Conservation (phyloP, 2,888 invertebrate species). For the Lysandra coridon region DNA sequence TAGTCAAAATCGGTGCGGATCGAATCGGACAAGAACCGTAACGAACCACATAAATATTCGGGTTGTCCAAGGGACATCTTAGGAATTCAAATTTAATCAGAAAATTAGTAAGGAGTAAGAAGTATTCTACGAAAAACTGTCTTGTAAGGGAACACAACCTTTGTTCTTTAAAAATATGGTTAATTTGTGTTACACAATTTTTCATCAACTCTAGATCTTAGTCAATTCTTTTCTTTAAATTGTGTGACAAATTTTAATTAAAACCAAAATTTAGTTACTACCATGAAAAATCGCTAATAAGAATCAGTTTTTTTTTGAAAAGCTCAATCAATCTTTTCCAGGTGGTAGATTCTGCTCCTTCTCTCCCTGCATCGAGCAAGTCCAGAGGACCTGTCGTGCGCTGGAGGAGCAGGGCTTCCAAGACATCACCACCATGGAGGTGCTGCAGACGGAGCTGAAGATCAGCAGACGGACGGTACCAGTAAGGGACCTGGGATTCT, state of each 20-base stretch:
- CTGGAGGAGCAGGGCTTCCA: slow-evolving; percentile 88
- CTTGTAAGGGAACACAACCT: background rate
- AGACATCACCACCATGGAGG: slow-evolving; percentile 93
- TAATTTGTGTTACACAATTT: no score
- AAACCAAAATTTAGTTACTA: no score
- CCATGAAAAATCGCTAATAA: no score
- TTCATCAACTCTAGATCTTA: no score
- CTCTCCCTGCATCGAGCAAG: slow-evolving; percentile 99
- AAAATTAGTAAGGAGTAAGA: background rate
- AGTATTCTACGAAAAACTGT: background rate
- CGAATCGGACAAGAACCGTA: no score
- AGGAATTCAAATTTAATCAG: background rate
- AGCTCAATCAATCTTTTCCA: slow-evolving; percentile 48
- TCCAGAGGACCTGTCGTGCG: slow-evolving; percentile 90
- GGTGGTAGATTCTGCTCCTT: slow-evolving; percentile 98
- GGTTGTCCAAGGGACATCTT: no score
- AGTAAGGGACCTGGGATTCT: slow-evolving; percentile 85
- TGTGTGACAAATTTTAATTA: no score
- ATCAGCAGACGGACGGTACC: slow-evolving; percentile 84
- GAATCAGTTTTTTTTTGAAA: no score
- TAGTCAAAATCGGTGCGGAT: no score
- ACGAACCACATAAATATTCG: no score
- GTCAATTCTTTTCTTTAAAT: no score
- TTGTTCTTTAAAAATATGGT: background rate
- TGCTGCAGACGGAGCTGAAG: slow-evolving; percentile 88